Base-by-base conservation (phyloP, 1,140 invertebrate genomes). In the Pygmarrhopalites habei region DNA sequence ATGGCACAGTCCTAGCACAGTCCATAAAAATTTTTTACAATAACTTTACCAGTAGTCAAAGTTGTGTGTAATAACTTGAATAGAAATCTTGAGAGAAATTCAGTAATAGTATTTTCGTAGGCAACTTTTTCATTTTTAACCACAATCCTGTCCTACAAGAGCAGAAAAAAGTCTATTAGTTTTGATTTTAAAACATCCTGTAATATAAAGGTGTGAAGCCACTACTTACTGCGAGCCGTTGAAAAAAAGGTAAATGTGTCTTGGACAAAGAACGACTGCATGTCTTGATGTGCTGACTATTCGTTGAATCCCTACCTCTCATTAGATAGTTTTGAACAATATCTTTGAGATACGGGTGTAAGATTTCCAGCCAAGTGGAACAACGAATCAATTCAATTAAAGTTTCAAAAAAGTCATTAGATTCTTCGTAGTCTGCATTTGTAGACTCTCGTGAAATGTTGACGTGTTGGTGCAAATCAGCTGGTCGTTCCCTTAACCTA, bases 291-390 rank as follows among this genome's bases (percentile, higher is more conserved):
- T 70, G 68, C n/a, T 35, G 32, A 12, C 21, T 19, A 62, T 70
- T 70, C 29, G 58, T 66, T 0, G 43, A 2, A 25, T 70, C 68
- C 23, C 68, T 15, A 29, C 68, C 68, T 26, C 68, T 51, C 52
- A 70, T 60, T 17, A 70, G 30, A 51, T 64, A 64, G n/a, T 53
- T 53, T 5, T 57, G 55, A 21, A 70, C 55, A n/a, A 64, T 46
- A 43, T 70, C 64, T n/a, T 62, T 62, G 2, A 70, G 12, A 17
- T 51, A n/a, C 17, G 62, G 62, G 29, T 65, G 64, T 2, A 63
- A 15, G 0, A 52, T 15, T 46, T 60, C 56, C 28, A 67, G 17
- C 2, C 56, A 14, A 5, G 29, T 49, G 2, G 60, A 60, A 26
- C 43, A 51, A 19, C 64, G 60, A 28, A 69, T n/a, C 41, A 66